Evolutionary conservation across 2,797 vertebrate species (phyloP), one percentile per base, ranked within the genome.

Genomic region (Podarcis lilfordi): DNA sequence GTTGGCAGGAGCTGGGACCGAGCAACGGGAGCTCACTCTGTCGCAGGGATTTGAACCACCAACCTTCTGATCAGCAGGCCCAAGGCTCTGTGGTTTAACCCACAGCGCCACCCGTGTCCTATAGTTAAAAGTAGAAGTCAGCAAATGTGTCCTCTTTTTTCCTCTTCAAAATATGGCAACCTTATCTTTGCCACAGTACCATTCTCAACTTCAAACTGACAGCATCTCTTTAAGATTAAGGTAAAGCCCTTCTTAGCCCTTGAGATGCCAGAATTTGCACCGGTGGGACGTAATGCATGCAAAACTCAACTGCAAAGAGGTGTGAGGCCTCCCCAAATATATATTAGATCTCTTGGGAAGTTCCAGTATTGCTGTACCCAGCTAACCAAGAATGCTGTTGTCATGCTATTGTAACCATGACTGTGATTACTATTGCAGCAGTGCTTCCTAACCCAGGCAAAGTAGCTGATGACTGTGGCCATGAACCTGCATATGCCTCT

Each of bases 41-140:
- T 43, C 43, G 1, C 1, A 0, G 1, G 43, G 43, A 43, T 43
- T 43, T 1, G 8, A 43, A 43, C 43, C 8, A 1, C 1, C 1
- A 0, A 43, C 43, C 43, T 43, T 43, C 43, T 43, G 43, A 43
- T 43, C 43, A 1, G 43, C 43, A 43, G 2, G 43, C 43, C 43
- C 43, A 1, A 43, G 43, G 43, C 43, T 43, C 43, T 43, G 43
- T 43, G 43, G 43, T 43, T 43, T 8, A 43, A 43, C 43, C 43
- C 43, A 43, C 7, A 43, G 40, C 1, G 40, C 40, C 7, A 43
- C 7, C 40, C 40, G 7, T 1, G 6, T 43, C 6, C 40, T 43
- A 50, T 50, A 50, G 11, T 13, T 50, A 13, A 50, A 50, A 50
- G 50, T 50, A 50, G 50, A 50, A 50, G 50, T 11, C 3, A 3